These are phyloP conservation scores for Drosophila kohkoa DNA, from an alignment of 1,140 invertebrate genomes.

Conservation along the genomic window DNA sequence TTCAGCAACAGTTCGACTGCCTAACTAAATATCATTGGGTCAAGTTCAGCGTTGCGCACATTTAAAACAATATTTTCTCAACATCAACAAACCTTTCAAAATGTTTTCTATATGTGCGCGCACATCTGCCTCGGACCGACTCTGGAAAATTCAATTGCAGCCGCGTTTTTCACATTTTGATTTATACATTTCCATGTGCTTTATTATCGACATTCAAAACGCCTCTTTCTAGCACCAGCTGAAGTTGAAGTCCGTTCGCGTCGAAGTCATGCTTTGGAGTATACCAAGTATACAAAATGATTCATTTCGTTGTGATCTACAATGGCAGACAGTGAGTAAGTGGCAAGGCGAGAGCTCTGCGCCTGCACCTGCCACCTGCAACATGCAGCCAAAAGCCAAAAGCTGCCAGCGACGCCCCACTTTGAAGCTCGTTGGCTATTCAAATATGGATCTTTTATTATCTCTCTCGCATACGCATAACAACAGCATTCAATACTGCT, in stretches of 20 bases:
- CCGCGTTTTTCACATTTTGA: conserved; percentile 45
- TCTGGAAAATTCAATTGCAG: conserved; percentile 56
- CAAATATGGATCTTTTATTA: conserved; percentile 55
- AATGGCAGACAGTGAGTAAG: conserved; percentile 48
- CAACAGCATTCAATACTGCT: conserved; percentile 41
- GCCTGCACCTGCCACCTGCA: conserved; percentile 43
- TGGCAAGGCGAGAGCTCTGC: conserved; percentile 15
- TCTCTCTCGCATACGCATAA: conserved; percentile 7
- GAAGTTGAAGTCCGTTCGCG: conserved; percentile 30
- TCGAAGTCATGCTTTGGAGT: conserved; percentile 31
- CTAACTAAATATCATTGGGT: conserved; percentile 82
- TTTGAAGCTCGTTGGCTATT: conserved; percentile 14
- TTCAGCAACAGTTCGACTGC: conserved; percentile 11
- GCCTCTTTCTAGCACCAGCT: conserved; percentile 67
- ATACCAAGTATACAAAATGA: conserved; percentile 34
- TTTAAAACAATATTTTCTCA: conserved; percentile 73
- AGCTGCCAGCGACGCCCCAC: conserved; percentile 33
- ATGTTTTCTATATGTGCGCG: conserved; percentile 33
- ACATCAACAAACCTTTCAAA: conserved; percentile 41
- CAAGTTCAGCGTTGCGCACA: conserved; percentile 68
- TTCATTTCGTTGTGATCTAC: conserved; percentile 75
- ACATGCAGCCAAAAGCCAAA: not conserved
- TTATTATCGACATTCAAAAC: conserved; percentile 72
- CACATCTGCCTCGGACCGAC: conserved; percentile 33
- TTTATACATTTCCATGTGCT: conserved; percentile 76